Evolutionary conservation across 2,797 vertebrate species (phyloP).

Genomic region (Sphaeramia orbicularis): DNA sequence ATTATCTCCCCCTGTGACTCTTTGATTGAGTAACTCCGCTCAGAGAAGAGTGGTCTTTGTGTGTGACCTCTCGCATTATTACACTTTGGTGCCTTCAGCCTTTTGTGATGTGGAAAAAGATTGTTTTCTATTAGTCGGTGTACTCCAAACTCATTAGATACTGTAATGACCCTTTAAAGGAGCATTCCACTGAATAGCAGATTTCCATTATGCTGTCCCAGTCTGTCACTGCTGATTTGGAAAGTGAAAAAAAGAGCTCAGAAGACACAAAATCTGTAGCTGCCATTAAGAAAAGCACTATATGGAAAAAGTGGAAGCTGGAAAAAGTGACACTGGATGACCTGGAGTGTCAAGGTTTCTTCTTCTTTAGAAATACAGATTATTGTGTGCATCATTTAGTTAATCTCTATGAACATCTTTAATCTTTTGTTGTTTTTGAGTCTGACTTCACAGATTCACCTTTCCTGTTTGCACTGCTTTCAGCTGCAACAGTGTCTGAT

Average conservation of each 20-base stretch:
- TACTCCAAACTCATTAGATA: conserved; percentile 46
- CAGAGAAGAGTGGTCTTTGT: conserved; percentile 38
- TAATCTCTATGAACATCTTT: neutral
- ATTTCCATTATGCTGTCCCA: neutral
- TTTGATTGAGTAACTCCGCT: conserved; percentile 58
- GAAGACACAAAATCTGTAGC: conserved; percentile 3
- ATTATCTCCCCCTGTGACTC: conserved; percentile 61
- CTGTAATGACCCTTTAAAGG: conserved; percentile 51
- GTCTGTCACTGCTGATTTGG: conserved; percentile 8
- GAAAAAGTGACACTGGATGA: too few species aligned
- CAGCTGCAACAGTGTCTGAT: conserved; percentile 36
- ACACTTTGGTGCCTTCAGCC: conserved; percentile 18
- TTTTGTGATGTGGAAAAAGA: conserved; percentile 23
- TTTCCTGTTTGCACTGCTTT: conserved; percentile 29
- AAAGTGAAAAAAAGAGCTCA: conserved; percentile 7
- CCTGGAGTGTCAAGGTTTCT: too few species aligned
- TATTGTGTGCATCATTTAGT: too few species aligned
- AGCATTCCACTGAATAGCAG: conserved; percentile 21
- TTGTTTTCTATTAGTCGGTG: conserved; percentile 9
- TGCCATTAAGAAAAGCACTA: neutral
- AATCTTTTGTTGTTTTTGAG: conserved; percentile 7
- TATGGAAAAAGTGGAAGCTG: conserved; percentile 16
- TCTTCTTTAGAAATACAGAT: too few species aligned
- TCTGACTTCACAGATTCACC: conserved; percentile 13
- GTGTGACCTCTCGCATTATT: conserved; percentile 44